phyloP scores from a whole-genome alignment of 2,113 vertebrate genomes.

The Regulus satrapa region DNA sequence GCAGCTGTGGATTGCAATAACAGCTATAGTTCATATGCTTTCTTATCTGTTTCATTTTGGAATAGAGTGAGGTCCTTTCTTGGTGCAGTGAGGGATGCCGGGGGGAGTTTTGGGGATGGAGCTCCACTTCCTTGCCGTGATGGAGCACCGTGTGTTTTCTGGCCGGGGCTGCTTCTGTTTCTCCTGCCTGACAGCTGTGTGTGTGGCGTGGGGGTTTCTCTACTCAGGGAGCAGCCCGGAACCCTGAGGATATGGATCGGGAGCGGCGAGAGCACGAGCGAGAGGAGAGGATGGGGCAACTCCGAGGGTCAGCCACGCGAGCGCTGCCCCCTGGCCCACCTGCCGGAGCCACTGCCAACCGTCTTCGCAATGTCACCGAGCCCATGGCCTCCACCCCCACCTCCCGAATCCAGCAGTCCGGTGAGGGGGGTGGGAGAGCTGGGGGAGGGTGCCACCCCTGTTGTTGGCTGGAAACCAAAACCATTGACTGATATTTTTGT shows the following conservation, averaged over 20 bases:
- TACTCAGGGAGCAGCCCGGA: constrained; percentile 88
- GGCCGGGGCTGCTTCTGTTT: neutral
- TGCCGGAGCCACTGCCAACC: constrained; percentile 79
- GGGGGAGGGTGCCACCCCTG: too few species aligned
- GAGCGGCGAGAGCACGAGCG: constrained; percentile 88
- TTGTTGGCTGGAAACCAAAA: neutral
- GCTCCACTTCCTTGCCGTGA: neutral
- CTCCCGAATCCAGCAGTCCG: constrained; percentile 91
- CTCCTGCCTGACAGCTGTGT: neutral
- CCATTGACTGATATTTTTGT: neutral
- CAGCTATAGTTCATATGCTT: neutral
- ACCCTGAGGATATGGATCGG: constrained; percentile 88
- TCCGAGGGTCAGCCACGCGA: constrained; percentile 79
- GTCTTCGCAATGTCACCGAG: constrained; percentile 88
- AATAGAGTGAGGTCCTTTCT: neutral
- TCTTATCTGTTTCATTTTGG: neutral
- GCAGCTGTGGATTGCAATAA: neutral
- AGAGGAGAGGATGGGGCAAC: constrained; percentile 88
- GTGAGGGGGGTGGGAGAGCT: constrained; percentile 65
- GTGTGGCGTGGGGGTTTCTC: accelerated
- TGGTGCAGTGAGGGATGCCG: neutral
- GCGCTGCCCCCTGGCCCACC: constrained; percentile 77
- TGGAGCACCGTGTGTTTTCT: neutral
- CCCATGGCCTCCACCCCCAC: constrained; percentile 90
- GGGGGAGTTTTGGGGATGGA: neutral